Conservation (phyloP, 2,888 invertebrate genomes). For the Trachelus tabidus region DNA sequence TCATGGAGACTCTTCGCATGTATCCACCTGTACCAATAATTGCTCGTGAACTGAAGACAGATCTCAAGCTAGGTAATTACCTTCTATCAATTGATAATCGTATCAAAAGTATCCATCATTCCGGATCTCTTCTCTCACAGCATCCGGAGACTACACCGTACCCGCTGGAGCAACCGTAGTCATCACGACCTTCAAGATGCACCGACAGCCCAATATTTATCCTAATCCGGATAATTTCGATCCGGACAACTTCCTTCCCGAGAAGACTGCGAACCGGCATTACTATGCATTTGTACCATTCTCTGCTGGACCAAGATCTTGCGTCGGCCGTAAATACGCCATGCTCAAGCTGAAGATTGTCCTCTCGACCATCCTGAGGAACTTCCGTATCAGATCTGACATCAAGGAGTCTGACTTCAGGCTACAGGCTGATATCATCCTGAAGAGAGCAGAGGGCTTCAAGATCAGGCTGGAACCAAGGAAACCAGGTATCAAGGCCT, state of each 20-base stretch:
- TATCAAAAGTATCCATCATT: neutral
- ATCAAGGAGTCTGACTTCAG: slow-evolving; percentile 75
- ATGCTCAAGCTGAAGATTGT: slow-evolving; percentile 81
- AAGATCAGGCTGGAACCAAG: slow-evolving; percentile 63
- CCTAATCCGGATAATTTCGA: slow-evolving; percentile 79
- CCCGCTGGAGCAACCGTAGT: slow-evolving; percentile 80
- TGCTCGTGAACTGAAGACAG: slow-evolving; percentile 77
- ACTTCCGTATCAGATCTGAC: slow-evolving; percentile 74
- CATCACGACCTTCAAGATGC: slow-evolving; percentile 75
- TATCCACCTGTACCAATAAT: slow-evolving; percentile 86
- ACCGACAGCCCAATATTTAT: slow-evolving; percentile 75
- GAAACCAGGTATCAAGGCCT: slow-evolving; percentile 41
- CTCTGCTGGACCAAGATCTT: slow-evolving; percentile 84
- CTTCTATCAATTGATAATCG: neutral
- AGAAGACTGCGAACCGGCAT: slow-evolving; percentile 79
- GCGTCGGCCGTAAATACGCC: slow-evolving; percentile 86
- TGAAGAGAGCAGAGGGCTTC: slow-evolving; percentile 81
- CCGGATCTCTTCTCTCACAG: slow-evolving; percentile 58
- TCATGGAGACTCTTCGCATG: slow-evolving; percentile 81
- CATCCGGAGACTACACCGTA: slow-evolving; percentile 72
- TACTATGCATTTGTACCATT: slow-evolving; percentile 85
- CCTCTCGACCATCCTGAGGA: slow-evolving; percentile 77
- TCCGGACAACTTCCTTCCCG: slow-evolving; percentile 84
- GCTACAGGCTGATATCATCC: slow-evolving; percentile 78
- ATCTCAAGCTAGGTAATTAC: slow-evolving; percentile 74